phyloP scores from a whole-genome alignment of 2,113 vertebrate genomes.

The Bos javanicus region DNA sequence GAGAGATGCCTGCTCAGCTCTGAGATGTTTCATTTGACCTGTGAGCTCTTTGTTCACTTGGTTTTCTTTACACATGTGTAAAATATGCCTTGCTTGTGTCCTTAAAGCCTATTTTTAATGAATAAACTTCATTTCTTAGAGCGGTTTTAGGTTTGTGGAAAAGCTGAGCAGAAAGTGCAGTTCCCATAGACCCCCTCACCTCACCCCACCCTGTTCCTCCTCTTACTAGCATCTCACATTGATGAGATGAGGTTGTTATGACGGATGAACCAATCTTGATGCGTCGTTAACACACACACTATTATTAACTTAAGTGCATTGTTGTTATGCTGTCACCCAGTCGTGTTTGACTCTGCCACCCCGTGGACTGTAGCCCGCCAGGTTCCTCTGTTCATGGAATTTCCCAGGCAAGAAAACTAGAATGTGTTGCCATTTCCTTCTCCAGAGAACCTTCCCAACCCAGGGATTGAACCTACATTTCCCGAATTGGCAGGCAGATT shows the following conservation, averaged over 20 bases:
- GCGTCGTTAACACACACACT: rapidly evolving
- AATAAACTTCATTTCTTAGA: background rate
- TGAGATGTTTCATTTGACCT: background rate
- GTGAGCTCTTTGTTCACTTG: background rate
- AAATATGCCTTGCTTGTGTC: background rate
- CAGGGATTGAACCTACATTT: rapidly evolving
- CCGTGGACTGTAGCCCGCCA: background rate
- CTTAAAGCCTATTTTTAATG: background rate
- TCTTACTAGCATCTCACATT: too few species aligned
- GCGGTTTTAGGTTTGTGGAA: background rate
- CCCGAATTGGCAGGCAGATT: background rate
- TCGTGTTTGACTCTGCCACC: background rate
- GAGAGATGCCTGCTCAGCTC: background rate
- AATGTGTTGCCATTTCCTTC: background rate
- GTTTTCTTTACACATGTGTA: background rate
- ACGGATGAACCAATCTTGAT: background rate
- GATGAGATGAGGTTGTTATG: background rate
- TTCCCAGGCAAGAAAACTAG: background rate
- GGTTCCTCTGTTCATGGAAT: background rate
- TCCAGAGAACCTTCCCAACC: background rate
- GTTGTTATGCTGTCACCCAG: background rate
- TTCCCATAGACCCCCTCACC: background rate
- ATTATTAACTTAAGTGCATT: background rate
- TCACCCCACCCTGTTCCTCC: background rate
- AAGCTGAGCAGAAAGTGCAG: background rate